Percentiles rank a stretch among this genome's conserved stretches.
Evolutionary conservation across 1,140 invertebrate species (phyloP).

Genomic region (Heliothis virescens): DNA sequence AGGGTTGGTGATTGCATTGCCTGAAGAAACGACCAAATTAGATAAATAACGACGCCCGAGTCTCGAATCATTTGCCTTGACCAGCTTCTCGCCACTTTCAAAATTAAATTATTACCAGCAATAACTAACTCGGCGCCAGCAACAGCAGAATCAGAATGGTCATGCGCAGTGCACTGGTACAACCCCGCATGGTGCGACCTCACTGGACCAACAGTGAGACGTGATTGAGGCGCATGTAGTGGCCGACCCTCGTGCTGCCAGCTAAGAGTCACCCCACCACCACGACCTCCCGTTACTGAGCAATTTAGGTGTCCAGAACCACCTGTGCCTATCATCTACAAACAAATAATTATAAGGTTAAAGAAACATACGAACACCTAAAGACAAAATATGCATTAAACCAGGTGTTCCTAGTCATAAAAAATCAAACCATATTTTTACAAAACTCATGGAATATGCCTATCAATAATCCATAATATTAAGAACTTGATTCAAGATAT

Average conservation of each 20-base stretch:
- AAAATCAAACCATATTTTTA: no score
- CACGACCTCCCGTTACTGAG: conserved; percentile 73
- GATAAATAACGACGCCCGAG: no score
- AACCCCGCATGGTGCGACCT: conserved; percentile 76
- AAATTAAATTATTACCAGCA: conserved; percentile 71
- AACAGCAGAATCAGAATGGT: conserved; percentile 77
- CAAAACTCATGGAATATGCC: no score
- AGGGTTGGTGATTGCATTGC: no score
- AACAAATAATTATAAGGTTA: conserved; percentile 8
- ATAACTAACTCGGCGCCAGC: conserved; percentile 76
- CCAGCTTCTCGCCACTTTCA: not conserved
- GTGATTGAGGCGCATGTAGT: conserved; percentile 74
- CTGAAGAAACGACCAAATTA: no score
- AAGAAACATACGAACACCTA: not conserved
- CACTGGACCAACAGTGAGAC: conserved; percentile 72
- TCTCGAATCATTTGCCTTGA: not conserved
- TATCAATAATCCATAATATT: no score
- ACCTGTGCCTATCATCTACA: conserved; percentile 79
- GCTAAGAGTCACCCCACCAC: conserved; percentile 73
- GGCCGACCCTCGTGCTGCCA: conserved; percentile 81
- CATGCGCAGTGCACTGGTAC: conserved; percentile 80
- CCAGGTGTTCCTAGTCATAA: no score
- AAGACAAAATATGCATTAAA: not conserved
- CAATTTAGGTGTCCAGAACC: conserved; percentile 79
- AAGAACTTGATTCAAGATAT: no score